Conservation (phyloP, 2,888 invertebrate species). For the Leucozona laternaria region DNA sequence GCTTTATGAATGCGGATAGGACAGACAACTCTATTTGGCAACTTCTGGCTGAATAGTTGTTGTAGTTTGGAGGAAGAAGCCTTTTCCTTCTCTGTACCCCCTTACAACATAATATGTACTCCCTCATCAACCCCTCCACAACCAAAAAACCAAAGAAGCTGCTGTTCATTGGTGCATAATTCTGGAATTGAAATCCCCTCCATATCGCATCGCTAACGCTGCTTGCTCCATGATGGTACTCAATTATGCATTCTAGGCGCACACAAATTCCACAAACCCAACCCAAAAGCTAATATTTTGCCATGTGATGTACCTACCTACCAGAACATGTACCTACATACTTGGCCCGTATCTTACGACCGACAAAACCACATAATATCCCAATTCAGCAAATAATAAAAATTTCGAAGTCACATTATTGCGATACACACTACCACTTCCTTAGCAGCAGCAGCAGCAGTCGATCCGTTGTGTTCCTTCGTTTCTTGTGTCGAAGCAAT, state of each 20-base stretch:
- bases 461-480: neutral
- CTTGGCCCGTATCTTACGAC: conserved; percentile 44
- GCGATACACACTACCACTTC: conserved; percentile 31
- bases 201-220: conserved; percentile 40
- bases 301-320: neutral
- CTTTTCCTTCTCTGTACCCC: neutral
- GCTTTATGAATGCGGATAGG: conserved; percentile 71
- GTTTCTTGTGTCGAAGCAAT: conserved; percentile 46
- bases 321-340: conserved; percentile 6
- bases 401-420: conserved; percentile 32
- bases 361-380: conserved; percentile 50
- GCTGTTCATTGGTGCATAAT: conserved; percentile 63
- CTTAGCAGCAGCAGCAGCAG: neutral
- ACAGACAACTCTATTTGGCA: conserved; percentile 59
- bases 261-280: conserved; percentile 8
- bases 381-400: conserved; percentile 70
- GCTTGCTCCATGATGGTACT: conserved; percentile 49
- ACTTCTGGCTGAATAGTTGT: conserved; percentile 32
- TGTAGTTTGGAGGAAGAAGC: conserved; percentile 18
- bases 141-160: conserved; percentile 18
- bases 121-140: neutral
- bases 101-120: neutral
- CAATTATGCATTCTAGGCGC: conserved; percentile 69
- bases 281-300: neutral
- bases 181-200: conserved; percentile 64